These are phyloP conservation scores for Drosophila atroscutellata DNA, from an alignment of 2,888 invertebrate species.

Conservation along the genomic window DNA sequence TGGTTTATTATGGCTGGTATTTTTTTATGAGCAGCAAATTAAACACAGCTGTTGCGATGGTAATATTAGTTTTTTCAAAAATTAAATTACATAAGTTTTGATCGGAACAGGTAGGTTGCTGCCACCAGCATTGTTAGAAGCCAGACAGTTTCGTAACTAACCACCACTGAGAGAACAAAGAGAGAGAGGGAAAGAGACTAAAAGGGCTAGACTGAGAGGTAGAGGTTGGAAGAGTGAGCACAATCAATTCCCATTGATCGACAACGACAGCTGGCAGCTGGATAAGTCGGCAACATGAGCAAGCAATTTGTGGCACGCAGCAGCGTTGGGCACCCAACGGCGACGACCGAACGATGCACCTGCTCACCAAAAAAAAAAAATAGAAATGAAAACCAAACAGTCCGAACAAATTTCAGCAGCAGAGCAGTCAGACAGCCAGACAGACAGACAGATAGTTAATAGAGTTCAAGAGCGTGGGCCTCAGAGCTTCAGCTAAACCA, in stretches of 20 bases:
- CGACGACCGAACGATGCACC: slow-evolving; percentile 59
- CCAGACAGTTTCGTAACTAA: slow-evolving; percentile 24
- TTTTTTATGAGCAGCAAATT: slow-evolving; percentile 4
- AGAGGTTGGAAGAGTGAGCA: slow-evolving; percentile 6
- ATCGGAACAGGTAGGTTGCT: slow-evolving; percentile 22
- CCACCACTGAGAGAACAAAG: slow-evolving; percentile 32
- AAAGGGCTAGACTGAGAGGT: background rate
- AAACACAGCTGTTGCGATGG: slow-evolving; percentile 7
- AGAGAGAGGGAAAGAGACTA: background rate
- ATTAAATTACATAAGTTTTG: slow-evolving; percentile 15
- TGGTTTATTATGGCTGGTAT: background rate
- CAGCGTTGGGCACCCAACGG: slow-evolving; percentile 55
- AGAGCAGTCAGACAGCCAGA: slow-evolving; percentile 4
- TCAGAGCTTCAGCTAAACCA: background rate
- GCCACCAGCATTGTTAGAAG: slow-evolving; percentile 6
- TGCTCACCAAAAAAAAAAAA: slow-evolving; percentile 35
- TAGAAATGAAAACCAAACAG: slow-evolving; percentile 7
- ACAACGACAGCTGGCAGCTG: slow-evolving; percentile 58
- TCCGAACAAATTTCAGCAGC: slow-evolving; percentile 14
- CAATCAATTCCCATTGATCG: slow-evolving; percentile 62
- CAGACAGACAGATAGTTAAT: slow-evolving; percentile 7
- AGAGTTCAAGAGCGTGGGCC: slow-evolving; percentile 48
- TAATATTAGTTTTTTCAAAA: background rate
- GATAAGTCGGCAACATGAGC: slow-evolving; percentile 59
- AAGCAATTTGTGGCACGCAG: slow-evolving; percentile 72